Base-by-base conservation (phyloP, 35 echinoderm and acorn worm genomes). In the Chiridota heheva region DNA sequence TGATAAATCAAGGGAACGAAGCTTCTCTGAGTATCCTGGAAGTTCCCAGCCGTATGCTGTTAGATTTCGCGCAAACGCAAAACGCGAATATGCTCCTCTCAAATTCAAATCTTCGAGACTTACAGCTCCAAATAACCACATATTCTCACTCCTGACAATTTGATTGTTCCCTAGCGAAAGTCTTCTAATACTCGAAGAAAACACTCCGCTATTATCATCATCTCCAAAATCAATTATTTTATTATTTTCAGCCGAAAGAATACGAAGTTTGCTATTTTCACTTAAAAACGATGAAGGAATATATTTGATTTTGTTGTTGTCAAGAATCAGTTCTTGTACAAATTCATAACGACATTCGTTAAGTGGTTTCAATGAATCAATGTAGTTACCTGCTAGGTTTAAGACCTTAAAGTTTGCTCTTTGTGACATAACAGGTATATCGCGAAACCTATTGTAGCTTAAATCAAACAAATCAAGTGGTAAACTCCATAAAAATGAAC, bases 321-420 rank as follows among this genome's bases (percentile, higher is more conserved):
- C 75, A 33, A 78, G 46, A 22, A 78, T 78, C 53, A 78, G n/a
- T 61, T 60, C 31, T 62, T 39, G 39, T 27, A 62, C 16, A 7
- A 10, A 36, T 17, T 22, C 62, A 12, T 60, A 42, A 22, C 55
- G 51, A 35, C 42, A 78, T 33, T 5, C 34, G 22, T 15, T 28
- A 38, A 78, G 36, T 10, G 75, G 31, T 34, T 62, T 58, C 33
- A 78, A 25, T 38, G 58, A 49, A n/a, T 38, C 12, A 25, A 78
- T 78, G 40, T 60, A 57, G 34, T 78, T 78, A 25, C 31, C 55
- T 7, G 75, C 62, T 42, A 78, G 36, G 53, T 78, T 78, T 43
- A 78, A 62, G 40, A n/a, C 62, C 3, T 18, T 36, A 56, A 78
- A 24, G 5, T 58, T 38, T 62, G 75, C 51, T 16, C 75, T 58